phyloP scores from a whole-genome alignment of 2,797 vertebrate species.

The Tauraco hartlaubi region DNA sequence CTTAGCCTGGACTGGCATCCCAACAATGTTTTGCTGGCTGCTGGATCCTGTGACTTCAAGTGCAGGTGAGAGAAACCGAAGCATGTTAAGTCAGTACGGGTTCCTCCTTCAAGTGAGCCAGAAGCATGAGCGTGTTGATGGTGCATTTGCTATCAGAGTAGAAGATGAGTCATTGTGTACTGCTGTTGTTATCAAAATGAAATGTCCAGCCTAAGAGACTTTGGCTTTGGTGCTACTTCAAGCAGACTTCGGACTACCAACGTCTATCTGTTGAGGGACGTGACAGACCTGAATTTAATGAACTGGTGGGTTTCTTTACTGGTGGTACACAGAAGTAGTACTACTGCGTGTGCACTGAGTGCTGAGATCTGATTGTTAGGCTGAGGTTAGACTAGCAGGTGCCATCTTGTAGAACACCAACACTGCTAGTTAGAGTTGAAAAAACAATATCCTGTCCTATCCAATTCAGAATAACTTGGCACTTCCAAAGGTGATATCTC shows the following conservation, averaged over 20 bases:
- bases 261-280: neutral
- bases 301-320: neutral
- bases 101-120: neutral
- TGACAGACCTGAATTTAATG: neutral
- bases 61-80: conserved; percentile 87
- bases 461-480: neutral
- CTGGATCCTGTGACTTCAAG: conserved; percentile 99
- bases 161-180: neutral
- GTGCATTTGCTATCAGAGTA: neutral
- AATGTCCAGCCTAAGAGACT: neutral
- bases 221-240: neutral
- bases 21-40: conserved; percentile 96
- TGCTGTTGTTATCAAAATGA: neutral
- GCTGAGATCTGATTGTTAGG: neutral
- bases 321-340: neutral
- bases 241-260: neutral
- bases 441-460: neutral
- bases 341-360: neutral
- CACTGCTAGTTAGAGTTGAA: neutral
- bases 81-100: neutral
- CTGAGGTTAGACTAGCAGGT: neutral
- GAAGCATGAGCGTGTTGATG: neutral
- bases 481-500: neutral
- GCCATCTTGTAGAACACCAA: neutral
- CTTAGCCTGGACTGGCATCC: conserved; percentile 99